Evolutionary conservation across 2,888 invertebrate genomes (phyloP), one percentile per base, ranked within the genome.

Genomic region (Hybos culiciformis): DNA sequence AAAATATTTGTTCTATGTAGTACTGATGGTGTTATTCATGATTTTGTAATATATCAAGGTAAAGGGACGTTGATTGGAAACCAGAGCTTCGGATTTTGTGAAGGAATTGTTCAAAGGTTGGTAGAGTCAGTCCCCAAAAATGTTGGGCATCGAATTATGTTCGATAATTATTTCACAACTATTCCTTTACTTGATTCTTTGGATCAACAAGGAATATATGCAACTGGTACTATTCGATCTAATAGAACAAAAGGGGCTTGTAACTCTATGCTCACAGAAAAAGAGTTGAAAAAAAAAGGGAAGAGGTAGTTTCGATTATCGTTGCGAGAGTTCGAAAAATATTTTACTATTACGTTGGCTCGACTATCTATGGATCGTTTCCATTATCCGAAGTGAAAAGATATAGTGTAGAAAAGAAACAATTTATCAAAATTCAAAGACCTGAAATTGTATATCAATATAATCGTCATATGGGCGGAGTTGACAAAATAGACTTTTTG

Each of bases 1-100:
- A 40, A 39, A 36, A 14, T 43, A 29, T 39, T 17, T 39, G 36
- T 43, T 21, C 26, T 37, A 14, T 37, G 34, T 29, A 33, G 39
- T 36, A 37, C 20, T 20, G 21, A 43, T 31, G 31, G 34, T 26
- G 18, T 39, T 7, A 9, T 39, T 15, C 18, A 39, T 14, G 33
- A 43, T 34, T 39, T 39, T 20, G 33, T 32, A 31, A 40, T 36
- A n/a, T 40, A 39, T 18, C 36, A 36, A 21, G 39, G 34, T 9
- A 43, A 43, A 36, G 26, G 19, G 12, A 34, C 36, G 23, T n/a
- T 12, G 21, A 21, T 31, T n/a, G 39, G 24, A 6, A 26, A 29
- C 26, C 18, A 32, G 12, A 38, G 39, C 12, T 14, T 43, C 8
- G 43, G 39, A 14, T 33, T 34, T 26, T 39, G 43, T 15, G 37